A percentile compares a stretch with the other conserved stretches of the same genome.
Conservation (phyloP, 92 coral and sea anemone species). For the Epizoanthus scotinus region DNA sequence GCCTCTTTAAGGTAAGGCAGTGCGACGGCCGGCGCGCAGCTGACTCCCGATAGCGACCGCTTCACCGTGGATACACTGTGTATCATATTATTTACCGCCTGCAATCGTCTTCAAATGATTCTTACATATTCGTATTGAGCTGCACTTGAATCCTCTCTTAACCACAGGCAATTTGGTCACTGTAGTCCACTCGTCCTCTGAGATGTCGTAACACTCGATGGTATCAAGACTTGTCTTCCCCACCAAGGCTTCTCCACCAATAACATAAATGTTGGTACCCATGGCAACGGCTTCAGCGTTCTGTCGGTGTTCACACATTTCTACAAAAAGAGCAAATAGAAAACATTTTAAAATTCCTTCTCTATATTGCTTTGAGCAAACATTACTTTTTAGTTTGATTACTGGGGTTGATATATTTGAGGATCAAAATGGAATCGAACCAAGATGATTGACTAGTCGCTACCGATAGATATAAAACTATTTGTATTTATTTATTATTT, state of each 20-base stretch:
- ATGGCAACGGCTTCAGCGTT: slow-evolving; percentile 79
- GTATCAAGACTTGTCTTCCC: slow-evolving; percentile 67
- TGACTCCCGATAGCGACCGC: no score
- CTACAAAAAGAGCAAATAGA: slow-evolving; percentile 30
- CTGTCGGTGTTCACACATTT: slow-evolving; percentile 76
- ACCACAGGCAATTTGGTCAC: slow-evolving; percentile 59
- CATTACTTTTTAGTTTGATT: neutral
- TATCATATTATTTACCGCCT: neutral
- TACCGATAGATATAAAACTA: neutral
- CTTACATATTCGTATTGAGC: slow-evolving; percentile 38
- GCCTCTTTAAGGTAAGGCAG: no score
- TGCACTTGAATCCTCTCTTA: slow-evolving; percentile 69
- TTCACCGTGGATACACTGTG: no score
- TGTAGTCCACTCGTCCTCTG: slow-evolving; percentile 60
- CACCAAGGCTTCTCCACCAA: slow-evolving; percentile 81
- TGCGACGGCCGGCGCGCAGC: no score
- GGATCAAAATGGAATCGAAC: no score
- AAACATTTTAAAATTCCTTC: neutral
- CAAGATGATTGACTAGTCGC: no score
- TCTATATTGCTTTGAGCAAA: neutral
- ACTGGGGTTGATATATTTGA: no score
- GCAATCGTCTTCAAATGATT: slow-evolving; percentile 53
- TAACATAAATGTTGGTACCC: slow-evolving; percentile 60
- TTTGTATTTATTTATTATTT: no score
- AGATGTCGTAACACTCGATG: slow-evolving; percentile 72